These are phyloP conservation scores for Sminthopsis crassicaudata DNA, from an alignment of 2,113 vertebrate species.

Conservation along the genomic window DNA sequence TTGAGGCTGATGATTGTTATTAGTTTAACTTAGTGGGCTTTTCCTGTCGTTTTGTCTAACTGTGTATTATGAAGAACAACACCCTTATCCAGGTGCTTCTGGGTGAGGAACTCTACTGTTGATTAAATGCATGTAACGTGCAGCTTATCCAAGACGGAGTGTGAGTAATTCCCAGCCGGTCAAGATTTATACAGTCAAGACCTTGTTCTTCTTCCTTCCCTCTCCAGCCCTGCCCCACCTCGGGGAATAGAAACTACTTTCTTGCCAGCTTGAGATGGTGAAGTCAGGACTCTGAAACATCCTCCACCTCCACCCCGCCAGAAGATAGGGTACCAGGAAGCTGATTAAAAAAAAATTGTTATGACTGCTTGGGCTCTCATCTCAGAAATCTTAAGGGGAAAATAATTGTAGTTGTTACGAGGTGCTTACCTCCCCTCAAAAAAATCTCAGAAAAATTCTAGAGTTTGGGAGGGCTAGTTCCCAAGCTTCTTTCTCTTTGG, in stretches of 20 bases:
- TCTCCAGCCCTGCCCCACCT: background rate
- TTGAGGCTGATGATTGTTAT: background rate
- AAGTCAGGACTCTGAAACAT: background rate
- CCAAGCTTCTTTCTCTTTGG: conserved; percentile 40
- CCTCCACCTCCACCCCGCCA: background rate
- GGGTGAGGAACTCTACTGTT: background rate
- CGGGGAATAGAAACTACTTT: background rate
- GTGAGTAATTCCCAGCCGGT: background rate
- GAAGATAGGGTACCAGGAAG: conserved; percentile 32
- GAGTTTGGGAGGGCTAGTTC: conserved; percentile 4
- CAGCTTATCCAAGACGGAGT: background rate
- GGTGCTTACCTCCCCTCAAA: background rate
- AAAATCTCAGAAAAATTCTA: background rate
- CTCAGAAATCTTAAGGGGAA: conserved; percentile 24
- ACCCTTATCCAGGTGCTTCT: background rate
- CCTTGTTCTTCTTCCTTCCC: conserved; percentile 24
- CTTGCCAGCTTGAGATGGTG: background rate
- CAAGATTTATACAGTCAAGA: background rate
- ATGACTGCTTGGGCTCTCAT: background rate
- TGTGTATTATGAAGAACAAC: background rate
- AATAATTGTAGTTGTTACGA: background rate
- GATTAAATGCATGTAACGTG: background rate
- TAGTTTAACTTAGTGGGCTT: background rate
- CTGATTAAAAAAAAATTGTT: conserved; percentile 18
- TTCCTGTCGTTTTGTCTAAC: background rate